Conservation (phyloP, 2,888 invertebrate species). For the Alentia gelatinosa region DNA sequence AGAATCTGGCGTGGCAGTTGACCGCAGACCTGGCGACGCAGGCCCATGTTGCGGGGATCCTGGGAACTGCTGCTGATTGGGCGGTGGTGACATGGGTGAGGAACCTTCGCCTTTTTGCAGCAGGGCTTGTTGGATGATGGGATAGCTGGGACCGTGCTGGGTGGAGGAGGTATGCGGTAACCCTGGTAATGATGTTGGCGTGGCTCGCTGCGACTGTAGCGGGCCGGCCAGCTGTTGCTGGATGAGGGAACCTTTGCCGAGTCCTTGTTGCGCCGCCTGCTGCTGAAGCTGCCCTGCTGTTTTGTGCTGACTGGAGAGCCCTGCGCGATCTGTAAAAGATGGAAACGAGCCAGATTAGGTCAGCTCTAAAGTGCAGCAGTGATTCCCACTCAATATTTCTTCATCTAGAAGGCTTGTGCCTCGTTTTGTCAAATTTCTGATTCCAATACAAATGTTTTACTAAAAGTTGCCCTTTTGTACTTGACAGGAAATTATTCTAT, state of each 20-base stretch:
- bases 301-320: background rate
- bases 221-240: slow-evolving; percentile 29
- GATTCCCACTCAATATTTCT: no score
- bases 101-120: slow-evolving; percentile 56
- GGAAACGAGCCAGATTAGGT: background rate
- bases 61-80: slow-evolving; percentile 23
- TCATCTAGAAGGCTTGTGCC: no score
- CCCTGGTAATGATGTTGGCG: background rate
- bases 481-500: no score
- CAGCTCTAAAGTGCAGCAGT: no score
- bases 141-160: slow-evolving; percentile 63
- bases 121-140: slow-evolving; percentile 68
- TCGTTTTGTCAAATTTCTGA: no score
- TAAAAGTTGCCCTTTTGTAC: no score
- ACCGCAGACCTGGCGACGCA: slow-evolving; percentile 24
- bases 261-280: background rate
- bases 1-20: slow-evolving; percentile 77
- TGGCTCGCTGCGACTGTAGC: background rate
- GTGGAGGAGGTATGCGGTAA: background rate
- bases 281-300: background rate
- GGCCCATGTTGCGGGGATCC: background rate
- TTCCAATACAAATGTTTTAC: no score
- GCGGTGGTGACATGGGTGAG: background rate
- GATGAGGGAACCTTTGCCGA: slow-evolving; percentile 6
- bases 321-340: background rate